These are phyloP conservation scores for Potorous gilbertii DNA, from an alignment of 2,797 vertebrate genomes.

Conservation along the genomic window DNA sequence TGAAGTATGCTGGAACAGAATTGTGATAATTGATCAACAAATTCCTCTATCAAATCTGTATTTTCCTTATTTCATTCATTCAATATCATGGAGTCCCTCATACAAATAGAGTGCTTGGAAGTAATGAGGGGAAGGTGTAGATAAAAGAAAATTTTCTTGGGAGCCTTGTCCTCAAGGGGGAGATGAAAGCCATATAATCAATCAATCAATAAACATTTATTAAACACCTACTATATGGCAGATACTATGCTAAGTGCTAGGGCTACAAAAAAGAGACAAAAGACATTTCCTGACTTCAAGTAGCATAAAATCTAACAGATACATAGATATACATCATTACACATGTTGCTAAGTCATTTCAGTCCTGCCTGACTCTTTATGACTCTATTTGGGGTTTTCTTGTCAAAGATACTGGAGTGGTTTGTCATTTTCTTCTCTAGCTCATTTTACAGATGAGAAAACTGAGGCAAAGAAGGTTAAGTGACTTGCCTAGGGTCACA, in stretches of 20 bases:
- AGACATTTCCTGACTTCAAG: background rate
- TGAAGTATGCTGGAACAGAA: background rate
- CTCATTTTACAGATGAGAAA: background rate
- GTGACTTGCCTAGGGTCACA: background rate
- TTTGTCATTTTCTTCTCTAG: background rate
- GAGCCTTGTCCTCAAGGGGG: background rate
- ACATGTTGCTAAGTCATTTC: background rate
- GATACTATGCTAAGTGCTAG: background rate
- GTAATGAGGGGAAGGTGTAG: background rate
- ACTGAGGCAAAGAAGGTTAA: background rate
- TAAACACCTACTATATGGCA: background rate
- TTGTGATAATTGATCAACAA: background rate
- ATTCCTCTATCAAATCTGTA: background rate
- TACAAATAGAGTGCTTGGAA: background rate
- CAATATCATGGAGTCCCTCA: background rate
- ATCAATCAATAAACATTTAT: background rate
- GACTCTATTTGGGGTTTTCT: background rate
- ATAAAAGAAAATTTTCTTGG: background rate
- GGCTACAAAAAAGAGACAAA: background rate
- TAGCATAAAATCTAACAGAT: background rate
- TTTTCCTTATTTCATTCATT: background rate
- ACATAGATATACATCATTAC: background rate
- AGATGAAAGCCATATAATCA: background rate
- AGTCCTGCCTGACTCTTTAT: background rate
- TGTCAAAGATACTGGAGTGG: background rate